phyloP scores from a whole-genome alignment of 2,113 vertebrate genomes.

The Motacilla alba region DNA sequence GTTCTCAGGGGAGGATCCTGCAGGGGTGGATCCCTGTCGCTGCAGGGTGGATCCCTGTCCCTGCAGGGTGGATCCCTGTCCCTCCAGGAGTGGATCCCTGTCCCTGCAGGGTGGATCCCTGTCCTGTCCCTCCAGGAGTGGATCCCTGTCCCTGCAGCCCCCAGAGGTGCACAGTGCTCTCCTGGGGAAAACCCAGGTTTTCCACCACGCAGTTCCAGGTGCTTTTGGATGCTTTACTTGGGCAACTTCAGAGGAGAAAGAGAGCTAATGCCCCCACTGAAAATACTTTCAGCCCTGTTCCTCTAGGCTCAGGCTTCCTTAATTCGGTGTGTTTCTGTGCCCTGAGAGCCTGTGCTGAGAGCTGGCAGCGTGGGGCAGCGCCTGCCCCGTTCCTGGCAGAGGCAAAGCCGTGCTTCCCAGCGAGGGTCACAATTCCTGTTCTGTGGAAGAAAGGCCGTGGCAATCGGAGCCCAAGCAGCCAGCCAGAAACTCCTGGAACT shows the following conservation, averaged over 20 bases:
- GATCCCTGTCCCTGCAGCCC: not conserved
- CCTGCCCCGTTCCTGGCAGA: not conserved
- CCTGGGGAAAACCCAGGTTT: not conserved
- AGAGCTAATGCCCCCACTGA: not conserved
- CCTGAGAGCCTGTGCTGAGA: not conserved
- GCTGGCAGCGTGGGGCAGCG: not conserved
- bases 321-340: not conserved
- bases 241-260: not conserved
- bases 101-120: not conserved
- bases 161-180: not conserved
- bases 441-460: not conserved
- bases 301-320: not conserved
- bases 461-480: not conserved
- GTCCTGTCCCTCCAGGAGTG: not conserved
- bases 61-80: not conserved
- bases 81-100: not conserved
- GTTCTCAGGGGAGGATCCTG: not conserved
- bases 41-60: not conserved
- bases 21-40: not conserved
- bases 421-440: not conserved
- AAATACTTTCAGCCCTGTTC: not conserved
- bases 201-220: not conserved
- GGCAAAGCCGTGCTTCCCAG: not conserved
- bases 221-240: not conserved
- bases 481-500: not conserved